Evolutionary conservation across 2,888 invertebrate genomes (phyloP).

Genomic region (Acrobasis repandana): DNA sequence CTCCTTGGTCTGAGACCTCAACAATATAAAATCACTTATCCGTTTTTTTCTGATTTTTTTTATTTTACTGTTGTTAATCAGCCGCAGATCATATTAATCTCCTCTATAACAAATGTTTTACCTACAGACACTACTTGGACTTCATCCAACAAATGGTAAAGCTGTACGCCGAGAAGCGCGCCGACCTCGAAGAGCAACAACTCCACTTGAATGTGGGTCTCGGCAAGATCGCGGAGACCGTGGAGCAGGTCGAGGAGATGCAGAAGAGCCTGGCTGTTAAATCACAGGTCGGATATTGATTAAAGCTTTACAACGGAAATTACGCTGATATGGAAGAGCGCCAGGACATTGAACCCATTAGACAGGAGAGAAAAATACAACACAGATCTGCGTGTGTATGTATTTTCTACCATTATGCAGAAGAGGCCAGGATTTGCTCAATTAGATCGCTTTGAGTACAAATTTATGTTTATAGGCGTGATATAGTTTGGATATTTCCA

Average conservation of each 20-base stretch:
- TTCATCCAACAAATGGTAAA: constrained; percentile 99
- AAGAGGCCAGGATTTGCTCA: no score
- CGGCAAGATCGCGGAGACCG: constrained; percentile 99
- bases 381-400: no score
- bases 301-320: no score
- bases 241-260: constrained; percentile 99
- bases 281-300: constrained; percentile 84
- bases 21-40: no score
- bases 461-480: no score
- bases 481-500: no score
- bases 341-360: no score
- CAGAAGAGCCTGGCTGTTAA: constrained; percentile 99
- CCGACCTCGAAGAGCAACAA: constrained; percentile 99
- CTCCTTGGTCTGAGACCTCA: no score
- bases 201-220: constrained; percentile 99
- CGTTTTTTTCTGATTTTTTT: not conserved
- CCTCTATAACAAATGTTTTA: not conserved
- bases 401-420: no score
- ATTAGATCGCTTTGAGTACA: no score
- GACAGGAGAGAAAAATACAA: no score
- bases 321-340: no score
- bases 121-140: constrained; percentile 94
- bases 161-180: constrained; percentile 97
- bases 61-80: not conserved
- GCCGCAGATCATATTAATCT: not conserved